Conservation (phyloP, 2,113 vertebrate genomes). For the Dicentrarchus labrax region DNA sequence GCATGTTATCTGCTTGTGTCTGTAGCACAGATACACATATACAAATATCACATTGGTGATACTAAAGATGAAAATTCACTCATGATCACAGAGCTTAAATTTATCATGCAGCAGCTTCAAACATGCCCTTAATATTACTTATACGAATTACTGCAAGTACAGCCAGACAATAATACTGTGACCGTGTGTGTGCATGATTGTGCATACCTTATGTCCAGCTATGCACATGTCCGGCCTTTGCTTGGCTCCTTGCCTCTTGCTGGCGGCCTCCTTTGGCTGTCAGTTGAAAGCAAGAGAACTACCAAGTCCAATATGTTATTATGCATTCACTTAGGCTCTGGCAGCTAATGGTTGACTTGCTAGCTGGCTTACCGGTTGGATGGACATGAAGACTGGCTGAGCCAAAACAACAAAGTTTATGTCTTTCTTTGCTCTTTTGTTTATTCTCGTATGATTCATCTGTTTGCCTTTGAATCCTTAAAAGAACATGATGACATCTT, state of each 20-base stretch:
- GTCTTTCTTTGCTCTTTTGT: slow-evolving; percentile 14
- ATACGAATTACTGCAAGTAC: neutral
- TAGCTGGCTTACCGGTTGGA: slow-evolving; percentile 7
- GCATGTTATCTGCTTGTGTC: neutral
- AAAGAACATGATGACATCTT: neutral
- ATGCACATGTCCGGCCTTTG: slow-evolving; percentile 40
- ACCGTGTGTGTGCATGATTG: slow-evolving; percentile 18
- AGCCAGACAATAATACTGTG: neutral
- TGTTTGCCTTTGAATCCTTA: neutral
- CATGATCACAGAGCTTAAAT: neutral
- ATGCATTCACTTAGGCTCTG: slow-evolving; percentile 41
- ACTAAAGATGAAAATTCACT: slow-evolving; percentile 7
- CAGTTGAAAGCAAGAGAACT: slow-evolving; percentile 59
- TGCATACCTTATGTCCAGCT: slow-evolving; percentile 42
- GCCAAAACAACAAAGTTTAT: slow-evolving; percentile 18
- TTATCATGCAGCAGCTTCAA: neutral
- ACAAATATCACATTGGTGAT: slow-evolving; percentile 2
- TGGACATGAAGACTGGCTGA: neutral
- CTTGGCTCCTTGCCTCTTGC: slow-evolving; percentile 54
- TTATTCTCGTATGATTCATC: neutral
- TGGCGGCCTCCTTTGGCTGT: slow-evolving; percentile 56
- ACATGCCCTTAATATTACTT: neutral
- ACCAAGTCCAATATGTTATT: slow-evolving; percentile 48
- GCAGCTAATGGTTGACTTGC: slow-evolving; percentile 20
- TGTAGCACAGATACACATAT: neutral